Percentiles rank a stretch among this genome's conserved stretches.
Evolutionary conservation across 2,113 vertebrate species (phyloP).

Genomic region (Periophthalmus modestus): DNA sequence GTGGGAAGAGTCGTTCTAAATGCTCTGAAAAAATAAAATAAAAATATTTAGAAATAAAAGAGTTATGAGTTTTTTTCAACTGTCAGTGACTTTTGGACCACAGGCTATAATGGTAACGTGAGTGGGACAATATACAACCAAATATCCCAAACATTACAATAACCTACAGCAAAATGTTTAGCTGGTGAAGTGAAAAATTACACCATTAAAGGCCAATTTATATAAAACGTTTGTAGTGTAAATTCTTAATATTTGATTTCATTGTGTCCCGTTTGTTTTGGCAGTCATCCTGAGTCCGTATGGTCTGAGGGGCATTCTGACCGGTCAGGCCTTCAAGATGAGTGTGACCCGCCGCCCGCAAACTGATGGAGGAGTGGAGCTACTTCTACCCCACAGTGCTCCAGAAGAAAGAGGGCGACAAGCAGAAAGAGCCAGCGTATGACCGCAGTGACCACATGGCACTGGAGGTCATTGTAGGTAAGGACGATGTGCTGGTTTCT

Average conservation of each 20-base stretch:
- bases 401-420: constrained; percentile 70
- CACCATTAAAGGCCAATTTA: neutral
- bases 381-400: constrained; percentile 97
- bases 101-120: neutral
- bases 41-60: too few species aligned
- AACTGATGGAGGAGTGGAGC: constrained; percentile 97
- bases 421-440: constrained; percentile 81
- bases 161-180: too few species aligned
- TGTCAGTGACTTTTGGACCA: too few species aligned
- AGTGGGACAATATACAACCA: neutral
- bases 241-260: neutral
- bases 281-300: constrained; percentile 95
- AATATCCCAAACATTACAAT: neutral
- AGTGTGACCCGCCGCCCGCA: constrained; percentile 92
- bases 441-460: constrained; percentile 90
- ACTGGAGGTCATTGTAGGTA: constrained; percentile 97
- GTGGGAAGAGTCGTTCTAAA: too few species aligned
- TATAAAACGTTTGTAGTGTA: neutral
- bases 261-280: neutral
- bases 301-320: constrained; percentile 91
- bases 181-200: neutral
- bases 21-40: too few species aligned
- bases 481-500: constrained; percentile 17
- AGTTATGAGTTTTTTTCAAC: too few species aligned
- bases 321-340: constrained; percentile 94